Percentiles rank a stretch among this genome's conserved stretches.
Evolutionary conservation across 1,140 invertebrate genomes (phyloP).

Genomic region (Drosophila albomicans): DNA sequence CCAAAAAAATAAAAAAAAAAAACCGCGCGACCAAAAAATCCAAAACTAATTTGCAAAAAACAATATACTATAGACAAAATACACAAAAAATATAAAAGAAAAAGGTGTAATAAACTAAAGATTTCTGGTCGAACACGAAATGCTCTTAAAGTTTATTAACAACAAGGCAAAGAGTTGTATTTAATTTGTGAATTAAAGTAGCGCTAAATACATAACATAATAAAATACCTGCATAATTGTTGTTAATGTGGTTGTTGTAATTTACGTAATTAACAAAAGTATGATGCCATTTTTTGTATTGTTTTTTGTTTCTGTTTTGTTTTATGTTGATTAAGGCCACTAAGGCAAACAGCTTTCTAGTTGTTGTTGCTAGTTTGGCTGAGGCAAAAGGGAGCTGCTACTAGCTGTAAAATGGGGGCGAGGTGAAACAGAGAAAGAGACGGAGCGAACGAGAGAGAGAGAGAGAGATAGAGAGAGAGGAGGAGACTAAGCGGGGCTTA

Average conservation of each 20-base stretch:
- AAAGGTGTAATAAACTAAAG: not conserved
- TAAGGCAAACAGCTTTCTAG: conserved; percentile 47
- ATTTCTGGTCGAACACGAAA: not conserved
- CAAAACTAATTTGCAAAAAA: conserved; percentile 24
- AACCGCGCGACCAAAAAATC: conserved; percentile 14
- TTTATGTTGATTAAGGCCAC: conserved; percentile 67
- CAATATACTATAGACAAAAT: no score
- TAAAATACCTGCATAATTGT: conserved; percentile 17
- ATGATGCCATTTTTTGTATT: conserved; percentile 67
- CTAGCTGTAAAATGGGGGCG: conserved; percentile 13
- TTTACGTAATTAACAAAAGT: conserved; percentile 44
- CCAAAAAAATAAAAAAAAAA: conserved; percentile 18
- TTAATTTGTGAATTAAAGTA: not conserved
- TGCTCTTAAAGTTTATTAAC: not conserved
- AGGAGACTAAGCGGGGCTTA: not conserved
- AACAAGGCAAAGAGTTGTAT: no score
- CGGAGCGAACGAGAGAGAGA: not conserved
- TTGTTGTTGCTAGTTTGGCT: conserved; percentile 23
- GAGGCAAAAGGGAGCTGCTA: conserved; percentile 29
- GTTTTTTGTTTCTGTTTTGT: not conserved
- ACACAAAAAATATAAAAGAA: not conserved
- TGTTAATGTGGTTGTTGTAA: conserved; percentile 6
- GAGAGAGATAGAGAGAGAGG: not conserved
- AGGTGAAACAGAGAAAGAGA: not conserved
- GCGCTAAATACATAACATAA: not conserved